A percentile compares a stretch with the other conserved stretches of the same genome.
Conservation (phyloP, 2,888 invertebrate species). For the Hyposoter didymator region DNA sequence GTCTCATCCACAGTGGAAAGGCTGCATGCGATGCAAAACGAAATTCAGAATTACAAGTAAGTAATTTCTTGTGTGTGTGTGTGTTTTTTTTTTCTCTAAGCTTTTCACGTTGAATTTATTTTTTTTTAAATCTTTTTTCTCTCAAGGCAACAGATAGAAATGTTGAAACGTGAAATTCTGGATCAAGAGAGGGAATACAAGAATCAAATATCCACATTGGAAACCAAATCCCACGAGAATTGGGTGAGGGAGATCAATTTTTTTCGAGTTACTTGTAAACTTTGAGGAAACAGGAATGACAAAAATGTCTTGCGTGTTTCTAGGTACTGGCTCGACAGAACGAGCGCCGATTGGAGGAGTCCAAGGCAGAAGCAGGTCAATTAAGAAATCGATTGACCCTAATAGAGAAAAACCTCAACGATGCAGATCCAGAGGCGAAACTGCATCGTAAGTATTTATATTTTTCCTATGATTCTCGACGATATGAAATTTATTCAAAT, state of each 20-base stretch:
- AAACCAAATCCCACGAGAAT: constrained; percentile 93
- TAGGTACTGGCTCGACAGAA: constrained; percentile 91
- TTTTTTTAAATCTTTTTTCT: neutral
- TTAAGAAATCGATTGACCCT: constrained; percentile 87
- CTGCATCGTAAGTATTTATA: constrained; percentile 84
- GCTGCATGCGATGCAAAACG: constrained; percentile 91
- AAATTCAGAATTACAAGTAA: constrained; percentile 92
- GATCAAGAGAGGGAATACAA: constrained; percentile 91
- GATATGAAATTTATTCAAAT: neutral
- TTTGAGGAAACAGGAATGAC: neutral
- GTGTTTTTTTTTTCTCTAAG: neutral
- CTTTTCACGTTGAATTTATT: neutral
- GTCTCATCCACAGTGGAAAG: constrained; percentile 92
- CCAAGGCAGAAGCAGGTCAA: constrained; percentile 89
- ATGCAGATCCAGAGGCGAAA: constrained; percentile 84
- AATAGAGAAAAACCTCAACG: constrained; percentile 85
- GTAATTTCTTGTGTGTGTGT: neutral
- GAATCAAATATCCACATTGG: constrained; percentile 90
- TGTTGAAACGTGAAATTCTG: constrained; percentile 93
- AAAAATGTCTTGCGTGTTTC: constrained; percentile 21
- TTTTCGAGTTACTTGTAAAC: neutral
- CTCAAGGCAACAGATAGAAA: constrained; percentile 88
- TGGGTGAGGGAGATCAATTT: constrained; percentile 86
- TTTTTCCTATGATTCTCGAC: neutral
- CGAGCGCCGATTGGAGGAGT: constrained; percentile 93